Evolutionary conservation across 2,888 invertebrate genomes (phyloP), one percentile per base, ranked within the genome.

Genomic region (Chloroclystis v-ata): DNA sequence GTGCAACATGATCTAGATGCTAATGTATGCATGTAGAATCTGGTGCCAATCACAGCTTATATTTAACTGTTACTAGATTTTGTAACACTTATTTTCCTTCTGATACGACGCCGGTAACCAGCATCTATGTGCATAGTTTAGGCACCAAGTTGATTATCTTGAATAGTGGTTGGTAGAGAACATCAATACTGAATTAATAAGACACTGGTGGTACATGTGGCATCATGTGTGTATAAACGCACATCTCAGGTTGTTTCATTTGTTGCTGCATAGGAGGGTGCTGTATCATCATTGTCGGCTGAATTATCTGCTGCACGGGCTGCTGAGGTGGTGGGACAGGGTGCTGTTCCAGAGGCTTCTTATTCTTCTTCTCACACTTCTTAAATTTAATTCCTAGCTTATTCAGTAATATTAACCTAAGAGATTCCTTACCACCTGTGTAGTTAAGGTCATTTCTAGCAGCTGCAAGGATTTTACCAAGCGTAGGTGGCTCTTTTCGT

Each of bases 351-450:
- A 77, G 79, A 0, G 80, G 81, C 52, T 82, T 82, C 42, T 83
- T 84, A 61, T 78, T 83, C 56, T 86, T 86, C 57, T 86, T 85
- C 57, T 86, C 86, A 25, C 85, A 84, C 57, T 86, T 86, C 60
- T 86, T 86, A 63, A 86, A 86, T 58, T 86, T 86, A 57, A 85
- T 86, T 44, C 86, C 86, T 9, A 86, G 60, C 57, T 86, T 86
- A 60, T 87, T 86, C 43, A 84, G 63, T 37, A 87, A 61, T 63
- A 87, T 87, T 67, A 85, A 64, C 55, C 85, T 64, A 14, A 87
- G 53, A 11, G 86, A 85, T 54, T 86, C 86, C 41, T 85, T 86
- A 0, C 85, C 85, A 0, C 86, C 86, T 4, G 75, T 63, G 47
- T 84, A 87, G 47, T 85, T 84, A 0, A 87, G 43, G 45, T 87